Evolutionary conservation across 2,797 vertebrate species (phyloP).

Genomic region (Heliangelus exortis): DNA sequence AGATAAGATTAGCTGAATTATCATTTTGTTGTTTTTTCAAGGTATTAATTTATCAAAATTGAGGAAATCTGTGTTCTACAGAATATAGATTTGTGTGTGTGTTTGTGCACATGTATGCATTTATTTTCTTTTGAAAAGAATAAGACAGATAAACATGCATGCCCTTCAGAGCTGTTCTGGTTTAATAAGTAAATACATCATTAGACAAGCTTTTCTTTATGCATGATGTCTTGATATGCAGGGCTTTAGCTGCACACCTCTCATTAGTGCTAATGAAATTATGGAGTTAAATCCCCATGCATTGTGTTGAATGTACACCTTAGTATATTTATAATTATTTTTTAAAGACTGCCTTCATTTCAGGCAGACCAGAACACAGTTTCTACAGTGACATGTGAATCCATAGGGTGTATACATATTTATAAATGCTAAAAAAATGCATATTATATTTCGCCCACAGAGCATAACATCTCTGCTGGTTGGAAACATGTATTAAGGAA

Average conservation of each 20-base stretch:
- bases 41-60: background rate
- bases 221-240: conserved; percentile 26
- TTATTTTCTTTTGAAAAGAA: conserved; percentile 3
- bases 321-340: conserved; percentile 64
- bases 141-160: conserved; percentile 28
- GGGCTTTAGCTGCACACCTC: conserved; percentile 35
- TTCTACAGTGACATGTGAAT: background rate
- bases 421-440: conserved; percentile 66
- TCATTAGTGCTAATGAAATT: conserved; percentile 64
- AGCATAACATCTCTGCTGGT: conserved; percentile 55
- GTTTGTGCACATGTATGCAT: rapidly evolving
- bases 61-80: background rate
- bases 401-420: conserved; percentile 68
- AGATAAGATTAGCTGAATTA: background rate
- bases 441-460: conserved; percentile 60
- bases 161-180: conserved; percentile 32
- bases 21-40: background rate
- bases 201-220: conserved; percentile 59
- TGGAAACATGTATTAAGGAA: conserved; percentile 55
- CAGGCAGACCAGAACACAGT: conserved; percentile 19
- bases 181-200: conserved; percentile 56
- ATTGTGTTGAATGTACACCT: conserved; percentile 33
- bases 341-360: conserved; percentile 50
- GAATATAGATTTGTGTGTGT: no score
- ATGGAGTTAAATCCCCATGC: conserved; percentile 52